A percentile compares a stretch with the other conserved stretches of the same genome.
phyloP scores from a whole-genome alignment of 2,888 invertebrate genomes.

The Megaustenia siamemsis region DNA sequence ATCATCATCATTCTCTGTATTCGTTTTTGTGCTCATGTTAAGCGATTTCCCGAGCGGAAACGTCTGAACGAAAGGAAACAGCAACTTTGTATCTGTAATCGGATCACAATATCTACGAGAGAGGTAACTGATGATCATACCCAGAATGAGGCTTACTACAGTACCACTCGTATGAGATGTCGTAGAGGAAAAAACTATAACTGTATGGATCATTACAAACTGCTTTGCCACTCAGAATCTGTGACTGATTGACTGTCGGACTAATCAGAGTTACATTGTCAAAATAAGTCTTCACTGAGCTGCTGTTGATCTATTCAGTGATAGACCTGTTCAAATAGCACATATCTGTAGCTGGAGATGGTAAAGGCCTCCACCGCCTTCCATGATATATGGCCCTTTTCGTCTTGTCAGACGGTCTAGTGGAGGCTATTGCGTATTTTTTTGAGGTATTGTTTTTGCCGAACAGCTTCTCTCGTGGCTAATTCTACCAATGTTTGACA shows the following conservation, averaged over 20 bases:
- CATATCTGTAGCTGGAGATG: slow-evolving; percentile 35
- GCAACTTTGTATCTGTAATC: neutral
- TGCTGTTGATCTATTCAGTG: neutral
- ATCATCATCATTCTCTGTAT: neutral
- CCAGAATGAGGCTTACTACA: neutral
- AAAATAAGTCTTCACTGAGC: neutral
- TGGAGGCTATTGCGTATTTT: too few relatives aligned
- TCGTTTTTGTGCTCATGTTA: neutral
- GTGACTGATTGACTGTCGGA: neutral
- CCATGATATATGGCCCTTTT: too few relatives aligned
- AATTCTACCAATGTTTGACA: too few relatives aligned
- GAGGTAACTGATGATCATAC: too few relatives aligned
- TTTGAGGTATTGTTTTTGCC: too few relatives aligned
- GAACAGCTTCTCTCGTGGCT: too few relatives aligned
- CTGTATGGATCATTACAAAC: neutral
- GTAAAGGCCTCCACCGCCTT: neutral
- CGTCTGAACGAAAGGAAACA: neutral
- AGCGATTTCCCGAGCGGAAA: neutral
- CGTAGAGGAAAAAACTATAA: neutral
- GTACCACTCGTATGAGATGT: neutral
- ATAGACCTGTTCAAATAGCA: slow-evolving; percentile 26
- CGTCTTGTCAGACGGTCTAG: too few relatives aligned
- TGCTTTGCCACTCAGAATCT: neutral
- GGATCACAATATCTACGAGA: neutral
- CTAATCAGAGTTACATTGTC: neutral